Evolutionary conservation across 2,113 vertebrate genomes (phyloP).

Genomic region (Chionodraco myersi): DNA sequence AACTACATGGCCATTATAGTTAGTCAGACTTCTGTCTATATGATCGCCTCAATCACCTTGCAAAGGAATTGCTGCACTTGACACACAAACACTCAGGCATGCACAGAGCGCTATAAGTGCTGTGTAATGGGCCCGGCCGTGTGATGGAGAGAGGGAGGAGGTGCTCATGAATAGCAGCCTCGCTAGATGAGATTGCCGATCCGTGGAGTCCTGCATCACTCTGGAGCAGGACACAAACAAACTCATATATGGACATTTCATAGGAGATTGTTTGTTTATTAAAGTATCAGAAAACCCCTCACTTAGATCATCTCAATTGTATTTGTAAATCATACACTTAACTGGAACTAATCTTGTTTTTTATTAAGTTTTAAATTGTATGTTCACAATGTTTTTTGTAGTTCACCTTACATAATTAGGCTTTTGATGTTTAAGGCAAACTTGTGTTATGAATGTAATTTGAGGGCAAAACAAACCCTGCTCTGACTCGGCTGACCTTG

Average conservation of each 20-base stretch:
- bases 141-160: constrained; percentile 66
- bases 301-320: background rate
- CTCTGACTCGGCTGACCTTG: constrained; percentile 56
- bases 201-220: constrained; percentile 17
- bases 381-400: no score
- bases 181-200: constrained; percentile 58
- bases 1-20: constrained; percentile 46
- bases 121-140: constrained; percentile 55
- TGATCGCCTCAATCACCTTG: constrained; percentile 37
- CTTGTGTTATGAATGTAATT: constrained; percentile 39
- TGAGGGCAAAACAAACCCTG: background rate
- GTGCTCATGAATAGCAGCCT: constrained; percentile 60
- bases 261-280: constrained; percentile 10
- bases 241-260: background rate
- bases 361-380: background rate
- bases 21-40: constrained; percentile 39
- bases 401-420: constrained; percentile 4
- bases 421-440: background rate
- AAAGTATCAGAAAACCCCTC: background rate
- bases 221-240: constrained; percentile 5
- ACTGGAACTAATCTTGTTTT: background rate
- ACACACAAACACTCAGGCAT: constrained; percentile 32
- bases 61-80: constrained; percentile 39
- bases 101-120: constrained; percentile 48
- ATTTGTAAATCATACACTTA: background rate